A percentile compares a stretch with the other conserved stretches of the same genome.
Conservation (phyloP, 2,888 invertebrate species). For the Luperina nickerlii region DNA sequence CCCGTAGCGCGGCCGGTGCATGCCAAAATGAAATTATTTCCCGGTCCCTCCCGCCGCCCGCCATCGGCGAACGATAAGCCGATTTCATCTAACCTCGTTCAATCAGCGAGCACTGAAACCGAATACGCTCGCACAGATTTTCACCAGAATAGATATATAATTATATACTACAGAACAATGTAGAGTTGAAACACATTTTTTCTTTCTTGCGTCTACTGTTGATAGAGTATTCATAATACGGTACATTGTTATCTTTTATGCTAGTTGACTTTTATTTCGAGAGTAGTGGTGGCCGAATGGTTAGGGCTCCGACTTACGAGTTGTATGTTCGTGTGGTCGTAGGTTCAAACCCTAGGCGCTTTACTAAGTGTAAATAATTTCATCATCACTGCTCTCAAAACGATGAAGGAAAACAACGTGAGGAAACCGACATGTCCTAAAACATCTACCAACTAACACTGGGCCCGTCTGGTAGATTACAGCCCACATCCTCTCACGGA, state of each 20-base stretch:
- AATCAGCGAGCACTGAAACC: slow-evolving; percentile 79
- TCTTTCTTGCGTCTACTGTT: not conserved
- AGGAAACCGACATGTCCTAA: too few relatives aligned
- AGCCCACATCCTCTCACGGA: too few relatives aligned
- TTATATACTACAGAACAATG: not conserved
- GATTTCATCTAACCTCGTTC: slow-evolving; percentile 87
- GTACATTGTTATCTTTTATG: not conserved
- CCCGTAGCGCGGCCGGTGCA: slow-evolving; percentile 69
- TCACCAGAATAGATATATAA: slow-evolving; percentile 26
- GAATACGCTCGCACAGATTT: slow-evolving; percentile 69
- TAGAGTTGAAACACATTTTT: not conserved
- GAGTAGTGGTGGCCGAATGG: too few relatives aligned
- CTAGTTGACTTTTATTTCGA: too few relatives aligned
- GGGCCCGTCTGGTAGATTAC: too few relatives aligned
- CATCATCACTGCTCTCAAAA: too few relatives aligned
- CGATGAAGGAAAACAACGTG: too few relatives aligned
- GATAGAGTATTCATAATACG: not conserved
- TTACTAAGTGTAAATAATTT: too few relatives aligned
- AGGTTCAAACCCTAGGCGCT: too few relatives aligned
- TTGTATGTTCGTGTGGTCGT: too few relatives aligned
- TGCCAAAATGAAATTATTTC: slow-evolving; percentile 84
- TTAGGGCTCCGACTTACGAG: too few relatives aligned
- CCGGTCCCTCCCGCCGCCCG: slow-evolving; percentile 64
- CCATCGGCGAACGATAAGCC: slow-evolving; percentile 84
- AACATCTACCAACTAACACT: too few relatives aligned